These are phyloP conservation scores for Paracentrotus lividus DNA, from an alignment of 53 echinoderm and acorn worm genomes.

Conservation along the genomic window DNA sequence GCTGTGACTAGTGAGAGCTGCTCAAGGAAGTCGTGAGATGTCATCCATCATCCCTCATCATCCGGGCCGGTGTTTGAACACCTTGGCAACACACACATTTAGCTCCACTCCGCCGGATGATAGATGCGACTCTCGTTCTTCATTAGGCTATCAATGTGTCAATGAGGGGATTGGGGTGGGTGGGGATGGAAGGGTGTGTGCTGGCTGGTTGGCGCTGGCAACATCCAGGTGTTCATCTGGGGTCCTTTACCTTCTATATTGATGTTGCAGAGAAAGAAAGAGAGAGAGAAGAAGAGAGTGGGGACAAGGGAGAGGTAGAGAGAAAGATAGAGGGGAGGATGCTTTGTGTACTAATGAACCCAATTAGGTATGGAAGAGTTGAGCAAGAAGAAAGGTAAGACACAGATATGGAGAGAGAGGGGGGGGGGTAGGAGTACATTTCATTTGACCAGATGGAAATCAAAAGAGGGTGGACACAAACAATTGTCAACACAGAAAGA, in stretches of 20 bases:
- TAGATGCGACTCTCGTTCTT: slow-evolving; percentile 37
- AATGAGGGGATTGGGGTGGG: slow-evolving; percentile 9
- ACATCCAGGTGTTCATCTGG: slow-evolving; percentile 3
- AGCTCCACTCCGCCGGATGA: slow-evolving; percentile 36
- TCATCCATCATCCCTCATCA: slow-evolving; percentile 3
- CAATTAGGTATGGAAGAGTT: too few relatives aligned
- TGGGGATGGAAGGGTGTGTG: neutral
- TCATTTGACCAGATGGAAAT: too few relatives aligned
- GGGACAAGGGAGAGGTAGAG: neutral
- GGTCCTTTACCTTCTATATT: neutral
- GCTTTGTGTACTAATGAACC: too few relatives aligned
- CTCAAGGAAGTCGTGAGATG: slow-evolving; percentile 51
- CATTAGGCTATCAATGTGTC: slow-evolving; percentile 60
- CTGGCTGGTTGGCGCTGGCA: neutral
- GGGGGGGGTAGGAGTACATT: neutral
- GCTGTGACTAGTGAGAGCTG: slow-evolving; percentile 52
- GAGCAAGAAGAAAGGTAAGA: too few relatives aligned
- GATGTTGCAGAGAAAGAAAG: neutral
- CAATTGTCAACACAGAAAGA: too few relatives aligned
- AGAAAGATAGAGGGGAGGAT: neutral
- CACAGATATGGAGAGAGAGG: neutral
- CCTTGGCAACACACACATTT: slow-evolving; percentile 61
- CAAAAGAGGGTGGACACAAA: neutral
- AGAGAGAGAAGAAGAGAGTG: neutral
- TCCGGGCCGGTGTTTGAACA: slow-evolving; percentile 53